These are phyloP conservation scores for Punctoribates punctum DNA, from an alignment of 2,888 invertebrate genomes.

Conservation along the genomic window DNA sequence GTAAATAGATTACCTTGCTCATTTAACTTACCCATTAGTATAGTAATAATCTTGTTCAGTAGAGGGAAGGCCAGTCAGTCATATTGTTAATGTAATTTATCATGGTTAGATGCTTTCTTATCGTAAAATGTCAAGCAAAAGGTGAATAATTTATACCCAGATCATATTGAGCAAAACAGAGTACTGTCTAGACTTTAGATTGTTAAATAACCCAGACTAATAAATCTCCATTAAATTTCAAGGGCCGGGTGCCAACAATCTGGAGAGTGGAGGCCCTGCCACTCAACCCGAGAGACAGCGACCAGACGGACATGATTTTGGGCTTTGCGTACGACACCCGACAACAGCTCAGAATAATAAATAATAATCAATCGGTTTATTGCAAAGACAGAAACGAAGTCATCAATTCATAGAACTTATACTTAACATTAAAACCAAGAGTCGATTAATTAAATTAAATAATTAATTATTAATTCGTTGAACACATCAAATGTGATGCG, in stretches of 20 bases:
- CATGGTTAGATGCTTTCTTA: too few relatives aligned
- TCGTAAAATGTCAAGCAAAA: too few relatives aligned
- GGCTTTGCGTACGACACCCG: conserved; percentile 38
- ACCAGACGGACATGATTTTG: conserved; percentile 41
- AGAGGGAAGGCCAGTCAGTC: too few relatives aligned
- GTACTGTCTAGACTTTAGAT: too few relatives aligned
- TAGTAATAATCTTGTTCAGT: too few relatives aligned
- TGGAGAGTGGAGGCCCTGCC: conserved; percentile 42
- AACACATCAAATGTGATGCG: too few relatives aligned
- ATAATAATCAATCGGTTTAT: conserved; percentile 24
- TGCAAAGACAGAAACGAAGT: conserved; percentile 17
- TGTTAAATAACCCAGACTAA: not conserved
- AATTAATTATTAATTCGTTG: not conserved
- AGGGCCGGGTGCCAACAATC: conserved; percentile 38
- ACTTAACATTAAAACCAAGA: not conserved
- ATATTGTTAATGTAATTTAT: too few relatives aligned
- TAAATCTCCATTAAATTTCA: not conserved
- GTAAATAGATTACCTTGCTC: too few relatives aligned
- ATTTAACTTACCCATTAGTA: too few relatives aligned
- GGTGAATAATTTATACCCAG: too few relatives aligned
- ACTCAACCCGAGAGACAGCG: conserved; percentile 14
- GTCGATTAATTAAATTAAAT: not conserved
- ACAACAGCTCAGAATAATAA: conserved; percentile 25
- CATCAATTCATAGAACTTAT: not conserved
- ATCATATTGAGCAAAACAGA: too few relatives aligned